phyloP scores from a whole-genome alignment of 2,797 vertebrate genomes.

The Buceros bicornis region DNA sequence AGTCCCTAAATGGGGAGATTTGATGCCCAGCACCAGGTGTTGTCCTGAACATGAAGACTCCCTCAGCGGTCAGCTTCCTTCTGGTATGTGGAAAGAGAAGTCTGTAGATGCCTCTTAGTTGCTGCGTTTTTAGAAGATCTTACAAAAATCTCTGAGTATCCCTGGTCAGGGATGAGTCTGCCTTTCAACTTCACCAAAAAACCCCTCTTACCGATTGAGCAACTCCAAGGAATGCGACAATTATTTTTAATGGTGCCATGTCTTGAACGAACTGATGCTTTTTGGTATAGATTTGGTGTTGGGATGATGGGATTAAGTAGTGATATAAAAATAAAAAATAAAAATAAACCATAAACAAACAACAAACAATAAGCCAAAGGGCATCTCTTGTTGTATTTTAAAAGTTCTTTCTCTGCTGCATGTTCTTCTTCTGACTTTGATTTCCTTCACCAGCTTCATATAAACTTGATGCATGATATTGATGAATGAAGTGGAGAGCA shows the following conservation, averaged over 20 bases:
- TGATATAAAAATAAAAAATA: background rate
- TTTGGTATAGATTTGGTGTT: background rate
- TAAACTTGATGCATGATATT: background rate
- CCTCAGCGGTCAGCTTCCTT: background rate
- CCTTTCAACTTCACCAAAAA: background rate
- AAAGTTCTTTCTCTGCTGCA: background rate
- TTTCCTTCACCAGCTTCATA: background rate
- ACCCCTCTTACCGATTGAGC: accelerated
- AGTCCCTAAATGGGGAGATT: accelerated
- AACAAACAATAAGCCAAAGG: background rate
- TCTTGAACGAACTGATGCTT: background rate
- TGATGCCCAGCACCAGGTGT: background rate
- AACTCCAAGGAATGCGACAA: background rate
- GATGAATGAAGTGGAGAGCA: background rate
- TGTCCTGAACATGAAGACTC: background rate
- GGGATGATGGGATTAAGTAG: background rate
- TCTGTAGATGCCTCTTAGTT: background rate
- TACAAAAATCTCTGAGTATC: background rate
- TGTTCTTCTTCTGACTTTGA: background rate
- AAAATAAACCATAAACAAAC: no score
- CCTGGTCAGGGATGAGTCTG: background rate
- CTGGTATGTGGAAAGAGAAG: background rate
- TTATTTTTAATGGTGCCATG: background rate
- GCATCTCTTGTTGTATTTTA: background rate
- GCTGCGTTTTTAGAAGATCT: background rate